Percentiles rank a stretch among this genome's conserved stretches.
Evolutionary conservation across 2,888 invertebrate genomes (phyloP).

Genomic region (Noctuana brunneofusca): DNA sequence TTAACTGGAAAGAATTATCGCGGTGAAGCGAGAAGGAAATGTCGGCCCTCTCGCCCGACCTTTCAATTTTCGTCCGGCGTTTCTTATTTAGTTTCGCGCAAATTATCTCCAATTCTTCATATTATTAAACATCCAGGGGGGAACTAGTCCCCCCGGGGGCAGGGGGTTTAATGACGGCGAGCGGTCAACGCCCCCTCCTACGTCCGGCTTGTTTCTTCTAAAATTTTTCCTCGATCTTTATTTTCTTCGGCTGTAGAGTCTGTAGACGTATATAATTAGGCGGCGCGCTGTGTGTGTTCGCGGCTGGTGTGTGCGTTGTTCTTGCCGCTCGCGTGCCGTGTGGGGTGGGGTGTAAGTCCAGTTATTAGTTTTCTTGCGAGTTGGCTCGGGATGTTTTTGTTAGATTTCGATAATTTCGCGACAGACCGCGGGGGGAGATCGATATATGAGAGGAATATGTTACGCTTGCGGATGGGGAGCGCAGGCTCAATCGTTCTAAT

Average conservation of each 20-base stretch:
- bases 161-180: conserved; percentile 76
- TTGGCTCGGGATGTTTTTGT: conserved; percentile 78
- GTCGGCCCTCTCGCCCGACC: conserved; percentile 54
- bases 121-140: conserved; percentile 82
- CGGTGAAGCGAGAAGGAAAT: conserved; percentile 36
- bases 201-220: conserved; percentile 80
- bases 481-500: conserved; percentile 21
- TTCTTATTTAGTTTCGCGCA: conserved; percentile 84
- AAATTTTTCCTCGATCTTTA: conserved; percentile 83
- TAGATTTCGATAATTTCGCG: conserved; percentile 83
- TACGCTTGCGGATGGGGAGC: conserved; percentile 30
- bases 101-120: conserved; percentile 84
- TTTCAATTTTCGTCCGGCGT: conserved; percentile 81
- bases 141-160: conserved; percentile 63
- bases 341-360: conserved; percentile 66
- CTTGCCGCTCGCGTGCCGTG: conserved; percentile 41
- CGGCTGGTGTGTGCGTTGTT: conserved; percentile 32
- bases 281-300: conserved; percentile 44
- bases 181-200: conserved; percentile 75
- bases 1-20: conserved; percentile 32
- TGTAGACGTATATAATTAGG: conserved; percentile 82
- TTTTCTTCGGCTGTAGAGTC: conserved; percentile 71
- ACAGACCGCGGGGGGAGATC: conserved; percentile 52
- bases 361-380: conserved; percentile 82
- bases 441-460: conserved; percentile 46